Evolutionary conservation across 2,797 vertebrate species (phyloP), one percentile per base, ranked within the genome.

Genomic region (Tapirus indicus): DNA sequence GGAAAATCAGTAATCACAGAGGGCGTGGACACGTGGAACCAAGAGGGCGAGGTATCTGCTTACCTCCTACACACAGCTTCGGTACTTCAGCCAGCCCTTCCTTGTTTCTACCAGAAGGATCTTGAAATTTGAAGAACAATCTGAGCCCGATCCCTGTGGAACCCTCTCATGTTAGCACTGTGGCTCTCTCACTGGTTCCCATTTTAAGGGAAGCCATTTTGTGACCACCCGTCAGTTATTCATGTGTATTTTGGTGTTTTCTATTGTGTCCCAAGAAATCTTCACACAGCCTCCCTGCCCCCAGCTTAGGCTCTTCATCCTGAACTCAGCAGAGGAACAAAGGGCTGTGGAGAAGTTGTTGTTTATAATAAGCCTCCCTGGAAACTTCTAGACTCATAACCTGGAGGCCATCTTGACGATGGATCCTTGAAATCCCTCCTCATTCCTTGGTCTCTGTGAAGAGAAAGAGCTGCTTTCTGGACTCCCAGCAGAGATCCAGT

Each of bases 221-320:
- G 94, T 97, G 0, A 20, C 86, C 92, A 79, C 1, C 23, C 88
- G 94, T 77, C 90, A 54, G 62, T 97, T 95, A 86, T 64, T 97
- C 92, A 94, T 96, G 77, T 97, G 97, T 98, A 91, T 97, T 97
- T 96, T 96, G 98, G 96, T 98, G 98, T 93, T 98, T 93, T 98
- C 94, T 88, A 93, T 92, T 96, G 96, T 94, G 23, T 68, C 94
- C 88, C 83, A 85, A 98, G 95, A 94, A 91, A 62, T 92, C 88
- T 80, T 95, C 79, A 29, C 96, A 27, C 87, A 90, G 94, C 54
- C 95, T 87, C 88, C 84, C 87, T 91, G 75, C 91, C 79, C 64
- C 96, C 97, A 69, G 92, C 41, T 38, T 96, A 25, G 94, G 72
- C 64, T 96, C 80, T 85, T 56, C 66, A 23, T 35, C 85, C 69